Conservation (phyloP, 2,888 invertebrate genomes). For the Mactromeris polynyma region DNA sequence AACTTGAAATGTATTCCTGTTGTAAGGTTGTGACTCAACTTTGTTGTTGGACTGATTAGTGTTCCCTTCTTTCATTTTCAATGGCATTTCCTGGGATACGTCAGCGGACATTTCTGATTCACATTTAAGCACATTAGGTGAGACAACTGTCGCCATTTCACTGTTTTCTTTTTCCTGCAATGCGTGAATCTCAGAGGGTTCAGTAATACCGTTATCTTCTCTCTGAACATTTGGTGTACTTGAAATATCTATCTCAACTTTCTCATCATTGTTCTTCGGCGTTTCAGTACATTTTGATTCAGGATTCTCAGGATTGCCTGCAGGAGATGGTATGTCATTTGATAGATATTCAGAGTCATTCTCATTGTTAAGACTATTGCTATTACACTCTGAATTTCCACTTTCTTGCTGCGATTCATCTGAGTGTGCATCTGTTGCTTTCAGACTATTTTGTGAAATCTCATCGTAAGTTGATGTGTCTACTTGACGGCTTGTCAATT, state of each 20-base stretch:
- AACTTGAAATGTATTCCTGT: constrained; percentile 12
- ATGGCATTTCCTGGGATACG: background rate
- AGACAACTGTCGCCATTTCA: background rate
- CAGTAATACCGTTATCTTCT: background rate
- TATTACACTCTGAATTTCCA: too few species aligned
- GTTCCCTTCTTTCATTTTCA: background rate
- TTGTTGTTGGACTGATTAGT: background rate
- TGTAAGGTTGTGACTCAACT: background rate
- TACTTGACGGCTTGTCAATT: background rate
- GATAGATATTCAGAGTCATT: background rate
- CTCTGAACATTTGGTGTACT: background rate
- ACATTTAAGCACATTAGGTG: background rate
- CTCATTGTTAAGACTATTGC: too few species aligned
- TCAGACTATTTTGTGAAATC: background rate
- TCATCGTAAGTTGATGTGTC: background rate
- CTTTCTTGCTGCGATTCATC: too few species aligned
- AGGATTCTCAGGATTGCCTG: background rate
- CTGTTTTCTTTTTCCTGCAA: background rate
- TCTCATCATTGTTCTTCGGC: background rate
- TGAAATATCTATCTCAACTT: background rate
- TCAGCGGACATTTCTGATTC: background rate
- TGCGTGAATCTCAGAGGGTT: background rate
- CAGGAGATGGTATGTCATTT: background rate
- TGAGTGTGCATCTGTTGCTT: background rate
- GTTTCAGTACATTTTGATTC: background rate